Evolutionary conservation across 2,797 vertebrate genomes (phyloP), one percentile per base, ranked within the genome.

Genomic region (Tokudaia muenninki): DNA sequence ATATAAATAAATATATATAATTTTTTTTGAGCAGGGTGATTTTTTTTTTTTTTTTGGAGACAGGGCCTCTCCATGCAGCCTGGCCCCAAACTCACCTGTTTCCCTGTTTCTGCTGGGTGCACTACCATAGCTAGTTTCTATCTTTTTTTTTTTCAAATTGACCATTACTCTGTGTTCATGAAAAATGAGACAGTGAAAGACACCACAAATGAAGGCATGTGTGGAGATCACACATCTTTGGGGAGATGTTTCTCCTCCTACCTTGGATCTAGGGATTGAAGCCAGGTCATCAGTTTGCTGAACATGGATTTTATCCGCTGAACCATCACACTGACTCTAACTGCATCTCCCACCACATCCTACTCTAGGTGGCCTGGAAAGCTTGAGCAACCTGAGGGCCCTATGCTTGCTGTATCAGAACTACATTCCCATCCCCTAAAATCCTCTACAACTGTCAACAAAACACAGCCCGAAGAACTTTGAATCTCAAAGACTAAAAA

Each of bases 401-500:
- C 50, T 26, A 22, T n/a, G 74, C 13, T 24, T 26, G 19, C 21
- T 50, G 21, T 50, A 26, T 0, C 41, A 78, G 21, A 90, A 13
- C 6, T 11, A 47, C 7, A 61, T 57, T 8, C 57, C 31, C 41
- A 63, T 4, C 21, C 12, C 9, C 31, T 19, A 92, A 90, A 61
- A 93, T 44, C 81, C 14, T 91, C 29, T 67, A 9, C 14, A 55
- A 29, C 59, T 61, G 26, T 59, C 57, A 94, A 78, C 50, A 95
- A 94, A 86, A 84, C 84, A 92, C 2, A 79, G 67, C 34, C 65
- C 87, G 34, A 92, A 96, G 55, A 95, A 95, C 57, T 55, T 22
- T 90, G 72, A 81, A 16, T 52, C 19, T 90, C 78, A 88, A 90
- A 79, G 41, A 88, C 34, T 94, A 83, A 95, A 95, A 95, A 79